Base-by-base conservation (phyloP, 2,113 vertebrate genomes). In the Xiphophorus maculatus region DNA sequence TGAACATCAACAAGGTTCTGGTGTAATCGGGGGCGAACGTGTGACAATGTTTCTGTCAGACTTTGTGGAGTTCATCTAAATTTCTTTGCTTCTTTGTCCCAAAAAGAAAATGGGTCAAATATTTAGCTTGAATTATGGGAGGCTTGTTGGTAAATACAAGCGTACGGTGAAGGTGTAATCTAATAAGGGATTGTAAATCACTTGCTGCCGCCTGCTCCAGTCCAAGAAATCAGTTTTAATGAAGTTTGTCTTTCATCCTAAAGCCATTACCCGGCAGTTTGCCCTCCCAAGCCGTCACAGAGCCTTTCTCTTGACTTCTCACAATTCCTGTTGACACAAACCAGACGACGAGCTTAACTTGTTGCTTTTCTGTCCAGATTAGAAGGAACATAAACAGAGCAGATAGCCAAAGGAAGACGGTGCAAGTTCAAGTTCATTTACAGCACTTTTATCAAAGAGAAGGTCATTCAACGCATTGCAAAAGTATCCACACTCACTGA, bases 341-440 rank as follows among this genome's bases (percentile, higher is more conserved):
- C 30, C 73, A 67, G 32, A 63, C 13, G 32, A 30, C 14, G 1
- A 76, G 74, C 27, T 28, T 11, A 51, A 40, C 32, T 22, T 66
- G 40, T 32, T 71, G 44, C n/a, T 0, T 37, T 71, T 74, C 13
- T 68, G 64, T 66, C 17, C 74, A 82, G 77, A 78, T 75, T 69
- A 71, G 11, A 42, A 29, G 25, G 25, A 74, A 62, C 4, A 37
- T 51, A 48, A 79, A 80, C 73, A 76, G 29, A 75, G 2, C 32
- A 37, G 10, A 69, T 33, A 33, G 44, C 29, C 54, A 17, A 42
- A 48, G 66, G 12, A 71, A 63, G 15, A 27, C 7, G 1, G 64
- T 4, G 42, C 11, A 33, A 28, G 63, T 72, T 78, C 67, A 72
- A 1, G 74, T 63, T 28, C 33, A 12, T 63, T 71, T 77, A 44